Evolutionary conservation across 2,888 invertebrate species (phyloP), one percentile per base, ranked within the genome.

Genomic region (Pyrocoelia pectoralis): DNA sequence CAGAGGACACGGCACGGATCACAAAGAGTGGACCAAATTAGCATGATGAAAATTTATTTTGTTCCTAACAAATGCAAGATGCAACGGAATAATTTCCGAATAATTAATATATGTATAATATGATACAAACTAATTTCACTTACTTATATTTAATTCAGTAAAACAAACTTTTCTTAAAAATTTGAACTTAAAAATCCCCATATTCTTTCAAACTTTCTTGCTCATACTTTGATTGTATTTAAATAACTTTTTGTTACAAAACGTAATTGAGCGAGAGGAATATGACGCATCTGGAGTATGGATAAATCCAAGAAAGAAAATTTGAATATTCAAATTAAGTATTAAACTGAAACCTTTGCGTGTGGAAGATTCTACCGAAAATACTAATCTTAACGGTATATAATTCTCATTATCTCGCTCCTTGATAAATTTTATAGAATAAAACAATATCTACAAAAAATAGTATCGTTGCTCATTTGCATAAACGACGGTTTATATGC

Each of bases 401-500:
- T 57, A 62, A 62, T 48, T 57, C 40, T n/a, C 53, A 57, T 62
- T 57, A 62, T 46, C 33, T 53, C 40, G 40, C 33, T 19, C 28
- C 54, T 57, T 53, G 53, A 53, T 57, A 56, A 38, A 33, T 24
- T 65, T 60, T 60, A 43, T 29, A 33, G 15, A 40, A 51, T 29
- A 57, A 65, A 65, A 54, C 56, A 57, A 50, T 53, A 60, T 65
- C 61, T 65, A 41, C 41, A 56, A 60, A 64, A 60, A 64, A 55
- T 13, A 43, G 17, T 60, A 56, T 38, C 48, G 38, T 38, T 17
- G 50, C 48, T 65, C 50, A 68, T 68, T 67, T 67, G 62, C 66
- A 68, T 68, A 68, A 67, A 67, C 59, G 67, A 62, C 63, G 65
- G 68, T 65, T 65, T 68, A 68, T 67, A 68, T 68, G 67, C 67